These are phyloP conservation scores for Chelonoidis abingdonii DNA, from an alignment of 2,113 vertebrate genomes.

Conservation along the genomic window DNA sequence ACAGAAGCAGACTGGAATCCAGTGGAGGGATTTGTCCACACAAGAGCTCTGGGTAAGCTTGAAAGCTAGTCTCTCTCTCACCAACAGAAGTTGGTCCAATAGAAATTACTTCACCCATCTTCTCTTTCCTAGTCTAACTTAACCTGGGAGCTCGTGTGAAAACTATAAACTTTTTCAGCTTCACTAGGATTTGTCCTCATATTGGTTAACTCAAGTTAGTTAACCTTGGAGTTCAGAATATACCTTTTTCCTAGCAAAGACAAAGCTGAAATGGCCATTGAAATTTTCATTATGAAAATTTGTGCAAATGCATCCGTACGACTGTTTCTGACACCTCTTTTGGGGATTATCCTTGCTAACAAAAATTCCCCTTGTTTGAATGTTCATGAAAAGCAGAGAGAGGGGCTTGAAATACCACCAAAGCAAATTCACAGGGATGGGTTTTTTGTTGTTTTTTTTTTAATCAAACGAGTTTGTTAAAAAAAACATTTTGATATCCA, in stretches of 20 bases:
- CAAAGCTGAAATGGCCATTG: background rate
- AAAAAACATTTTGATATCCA: background rate
- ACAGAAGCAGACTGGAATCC: background rate
- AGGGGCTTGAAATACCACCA: background rate
- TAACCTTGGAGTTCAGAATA: background rate
- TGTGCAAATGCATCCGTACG: background rate
- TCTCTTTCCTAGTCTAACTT: too few relatives aligned
- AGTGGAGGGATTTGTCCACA: background rate
- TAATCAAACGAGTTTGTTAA: constrained; percentile 12
- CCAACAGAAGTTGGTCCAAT: background rate
- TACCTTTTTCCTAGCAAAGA: background rate
- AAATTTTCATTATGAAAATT: background rate
- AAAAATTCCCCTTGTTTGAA: background rate
- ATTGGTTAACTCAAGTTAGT: background rate
- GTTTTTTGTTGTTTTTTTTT: background rate
- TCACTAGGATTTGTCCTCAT: background rate
- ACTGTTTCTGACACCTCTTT: background rate
- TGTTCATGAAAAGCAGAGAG: background rate
- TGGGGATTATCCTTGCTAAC: background rate
- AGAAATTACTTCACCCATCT: too few relatives aligned
- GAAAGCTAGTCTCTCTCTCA: background rate
- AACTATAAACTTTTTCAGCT: background rate
- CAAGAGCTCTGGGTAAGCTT: background rate
- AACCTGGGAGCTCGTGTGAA: too few relatives aligned
- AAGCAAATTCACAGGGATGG: background rate